Evolutionary conservation across 2,113 vertebrate species (phyloP).

Genomic region (Cyphomyrus discorhynchus): DNA sequence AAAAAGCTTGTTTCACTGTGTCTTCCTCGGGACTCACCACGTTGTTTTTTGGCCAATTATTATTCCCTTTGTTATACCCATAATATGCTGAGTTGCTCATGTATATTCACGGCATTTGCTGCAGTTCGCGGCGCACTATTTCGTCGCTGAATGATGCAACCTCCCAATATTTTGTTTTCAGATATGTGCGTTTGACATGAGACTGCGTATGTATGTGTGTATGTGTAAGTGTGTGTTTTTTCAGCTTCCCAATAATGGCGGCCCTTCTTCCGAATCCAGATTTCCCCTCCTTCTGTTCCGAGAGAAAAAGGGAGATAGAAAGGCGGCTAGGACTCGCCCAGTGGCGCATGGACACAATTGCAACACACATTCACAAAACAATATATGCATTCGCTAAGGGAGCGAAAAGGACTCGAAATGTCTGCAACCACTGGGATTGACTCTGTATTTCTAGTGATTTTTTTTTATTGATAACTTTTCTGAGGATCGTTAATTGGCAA

Average conservation of each 20-base stretch:
- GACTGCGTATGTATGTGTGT: constrained; percentile 22
- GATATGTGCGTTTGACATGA: constrained; percentile 17
- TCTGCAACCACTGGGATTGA: neutral
- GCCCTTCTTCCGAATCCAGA: constrained; percentile 62
- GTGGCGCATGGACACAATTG: constrained; percentile 58
- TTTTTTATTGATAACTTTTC: neutral
- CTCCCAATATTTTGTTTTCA: constrained; percentile 12
- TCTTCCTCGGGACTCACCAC: constrained; percentile 58
- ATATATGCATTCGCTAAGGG: neutral
- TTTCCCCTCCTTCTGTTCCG: constrained; percentile 42
- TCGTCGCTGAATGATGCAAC: neutral
- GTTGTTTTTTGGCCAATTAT: constrained; percentile 63
- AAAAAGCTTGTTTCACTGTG: constrained; percentile 48
- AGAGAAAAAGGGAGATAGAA: constrained; percentile 29
- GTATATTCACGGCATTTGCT: constrained; percentile 17
- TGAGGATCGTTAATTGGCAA: neutral
- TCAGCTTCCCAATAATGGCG: constrained; percentile 70
- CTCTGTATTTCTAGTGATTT: neutral
- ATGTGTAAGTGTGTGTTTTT: constrained; percentile 42
- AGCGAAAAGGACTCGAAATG: neutral
- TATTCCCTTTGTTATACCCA: constrained; percentile 71
- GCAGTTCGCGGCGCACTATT: neutral
- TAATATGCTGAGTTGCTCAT: constrained; percentile 43
- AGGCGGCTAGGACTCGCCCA: constrained; percentile 52
- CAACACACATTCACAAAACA: constrained; percentile 38